A percentile compares a stretch with the other conserved stretches of the same genome.
These are phyloP conservation scores for Cantharis rustica DNA, from an alignment of 2,888 invertebrate species.

Conservation along the genomic window DNA sequence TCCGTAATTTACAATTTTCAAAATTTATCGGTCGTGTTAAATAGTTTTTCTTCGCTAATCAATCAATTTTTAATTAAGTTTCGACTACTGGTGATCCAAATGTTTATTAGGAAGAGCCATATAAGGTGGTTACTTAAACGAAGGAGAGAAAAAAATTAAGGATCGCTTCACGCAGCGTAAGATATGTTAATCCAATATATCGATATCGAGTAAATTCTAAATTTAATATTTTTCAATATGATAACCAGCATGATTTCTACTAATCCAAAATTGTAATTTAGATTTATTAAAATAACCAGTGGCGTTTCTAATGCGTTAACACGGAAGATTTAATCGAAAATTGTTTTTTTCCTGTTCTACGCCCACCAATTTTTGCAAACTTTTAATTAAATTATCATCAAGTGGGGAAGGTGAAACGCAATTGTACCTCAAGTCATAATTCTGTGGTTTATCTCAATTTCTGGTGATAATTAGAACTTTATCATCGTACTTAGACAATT, in stretches of 20 bases:
- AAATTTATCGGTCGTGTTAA: background rate
- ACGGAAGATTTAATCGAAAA: background rate
- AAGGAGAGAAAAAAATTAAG: slow-evolving; percentile 13
- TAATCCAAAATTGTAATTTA: slow-evolving; percentile 27
- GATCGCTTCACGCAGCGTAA: slow-evolving; percentile 18
- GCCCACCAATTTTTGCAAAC: background rate
- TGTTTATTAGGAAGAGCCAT: background rate
- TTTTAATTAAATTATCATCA: background rate
- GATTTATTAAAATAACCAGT: slow-evolving; percentile 21
- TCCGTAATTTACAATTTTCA: background rate
- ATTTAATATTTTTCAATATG: slow-evolving; percentile 16
- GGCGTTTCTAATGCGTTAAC: background rate
- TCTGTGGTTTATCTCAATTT: slow-evolving; percentile 17
- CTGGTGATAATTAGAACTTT: slow-evolving; percentile 22
- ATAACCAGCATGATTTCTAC: slow-evolving; percentile 21
- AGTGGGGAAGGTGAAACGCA: background rate
- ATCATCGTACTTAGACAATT: slow-evolving; percentile 25
- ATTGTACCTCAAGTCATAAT: slow-evolving; percentile 4
- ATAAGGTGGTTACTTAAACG: background rate
- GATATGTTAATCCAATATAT: slow-evolving; percentile 24
- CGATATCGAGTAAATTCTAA: slow-evolving; percentile 11
- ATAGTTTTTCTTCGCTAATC: background rate
- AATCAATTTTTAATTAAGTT: slow-evolving; percentile 2
- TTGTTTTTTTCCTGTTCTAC: background rate
- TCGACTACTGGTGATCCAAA: background rate